Evolutionary conservation across 2,113 vertebrate species (phyloP), one percentile per base, ranked within the genome.

Genomic region (Cynoglossus semilaevis): DNA sequence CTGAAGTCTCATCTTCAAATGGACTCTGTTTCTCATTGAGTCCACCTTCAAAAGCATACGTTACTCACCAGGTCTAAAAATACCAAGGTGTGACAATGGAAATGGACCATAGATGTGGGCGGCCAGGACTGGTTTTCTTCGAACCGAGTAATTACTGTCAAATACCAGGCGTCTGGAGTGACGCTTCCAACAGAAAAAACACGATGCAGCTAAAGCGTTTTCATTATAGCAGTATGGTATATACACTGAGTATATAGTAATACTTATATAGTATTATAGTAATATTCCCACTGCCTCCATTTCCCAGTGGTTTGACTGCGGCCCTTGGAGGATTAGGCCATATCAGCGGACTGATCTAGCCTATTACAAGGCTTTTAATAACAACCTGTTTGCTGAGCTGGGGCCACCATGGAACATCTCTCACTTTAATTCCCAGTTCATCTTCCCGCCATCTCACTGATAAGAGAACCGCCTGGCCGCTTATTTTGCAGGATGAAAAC

Each of bases 31-130:
- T 84, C 69, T 77, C 60, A 63, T 66, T 79, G 58, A 70, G 65
- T 70, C n/a, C 79, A 60, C 58, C 83, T 83, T 86, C 87, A 87
- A 84, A 86, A 57, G 83, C 29, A 4, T 66, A 71, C 59, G 58
- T 79, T 76, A 76, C 70, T 69, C 54, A 15, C 36, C 4, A 36
- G 45, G 58, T 56, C 86, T 83, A 84, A 79, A 81, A 81, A 77
- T 72, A 79, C 58, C 40, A 15, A 1, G 15, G 43, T 47, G 17
- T 44, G 48, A 60, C 51, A 70, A 57, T 45, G 77, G 42, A 71
- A 72, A 75, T 18, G 64, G 69, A 10, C 14, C 46, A 48, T 60
- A 34, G 75, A 58, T 52, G 37, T 34, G 3, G 50, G 59, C 47
- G 53, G 42, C 34, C 1, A 18, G 38, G 51, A 45, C 47, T 15